Percentiles rank a stretch among this genome's conserved stretches.
These are phyloP conservation scores for Drosophila hydei DNA, from an alignment of 1,140 invertebrate genomes.

Conservation along the genomic window DNA sequence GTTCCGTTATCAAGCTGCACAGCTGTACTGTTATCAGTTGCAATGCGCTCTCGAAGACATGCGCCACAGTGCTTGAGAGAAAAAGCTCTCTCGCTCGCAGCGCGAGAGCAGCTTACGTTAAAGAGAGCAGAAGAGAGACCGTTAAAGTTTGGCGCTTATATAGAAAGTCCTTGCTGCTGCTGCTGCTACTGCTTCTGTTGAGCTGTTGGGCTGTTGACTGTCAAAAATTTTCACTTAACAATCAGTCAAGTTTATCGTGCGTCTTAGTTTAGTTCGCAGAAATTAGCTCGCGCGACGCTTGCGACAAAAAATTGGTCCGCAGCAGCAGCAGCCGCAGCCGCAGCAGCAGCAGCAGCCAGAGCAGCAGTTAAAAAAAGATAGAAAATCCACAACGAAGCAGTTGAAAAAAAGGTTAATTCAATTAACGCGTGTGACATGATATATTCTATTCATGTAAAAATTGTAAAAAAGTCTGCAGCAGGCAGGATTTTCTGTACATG, in stretches of 20 bases:
- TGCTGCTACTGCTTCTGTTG: conserved; percentile 24
- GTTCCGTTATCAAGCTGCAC: conserved; percentile 63
- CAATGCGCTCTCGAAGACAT: conserved; percentile 44
- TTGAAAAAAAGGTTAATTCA: conserved; percentile 46
- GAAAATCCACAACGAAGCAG: conserved; percentile 46
- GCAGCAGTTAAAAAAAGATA: conserved; percentile 26
- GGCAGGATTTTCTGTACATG: conserved; percentile 44
- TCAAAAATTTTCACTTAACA: conserved; percentile 75
- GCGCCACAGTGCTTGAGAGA: conserved; percentile 46
- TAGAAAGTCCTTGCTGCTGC: conserved; percentile 59
- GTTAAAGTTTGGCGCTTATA: conserved; percentile 7
- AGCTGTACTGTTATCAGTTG: conserved; percentile 75
- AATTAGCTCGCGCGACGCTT: conserved; percentile 39
- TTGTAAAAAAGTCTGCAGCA: conserved; percentile 16
- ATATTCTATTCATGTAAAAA: conserved; percentile 5
- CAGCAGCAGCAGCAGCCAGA: conserved; percentile 21
- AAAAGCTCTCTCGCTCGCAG: conserved; percentile 56
- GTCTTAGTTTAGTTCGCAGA: conserved; percentile 70
- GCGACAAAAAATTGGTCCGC: conserved; percentile 23
- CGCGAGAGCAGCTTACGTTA: background rate
- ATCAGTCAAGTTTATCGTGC: conserved; percentile 80
- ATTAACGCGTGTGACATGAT: conserved; percentile 10
- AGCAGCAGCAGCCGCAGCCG: conserved; percentile 17
- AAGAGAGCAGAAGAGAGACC: conserved; percentile 2
- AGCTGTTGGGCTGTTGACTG: conserved; percentile 67